phyloP scores from a whole-genome alignment of 2,113 vertebrate genomes.

The Apeltes quadracus region DNA sequence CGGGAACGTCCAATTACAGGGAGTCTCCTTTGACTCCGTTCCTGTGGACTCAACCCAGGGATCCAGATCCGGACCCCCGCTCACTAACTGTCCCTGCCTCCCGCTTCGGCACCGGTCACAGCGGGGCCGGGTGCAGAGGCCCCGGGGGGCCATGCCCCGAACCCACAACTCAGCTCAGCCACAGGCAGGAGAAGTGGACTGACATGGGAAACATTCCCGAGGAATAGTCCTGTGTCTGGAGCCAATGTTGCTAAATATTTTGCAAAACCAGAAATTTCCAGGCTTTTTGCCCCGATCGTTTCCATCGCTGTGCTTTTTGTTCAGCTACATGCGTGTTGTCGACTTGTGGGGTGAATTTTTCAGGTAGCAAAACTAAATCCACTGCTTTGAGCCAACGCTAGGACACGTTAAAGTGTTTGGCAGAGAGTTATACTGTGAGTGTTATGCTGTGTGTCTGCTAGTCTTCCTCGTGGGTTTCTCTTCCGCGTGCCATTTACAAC shows the following conservation, averaged over 20 bases:
- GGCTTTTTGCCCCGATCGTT: background rate
- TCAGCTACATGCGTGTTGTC: conserved; percentile 48
- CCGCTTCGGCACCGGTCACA: conserved; percentile 58
- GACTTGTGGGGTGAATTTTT: conserved; percentile 47
- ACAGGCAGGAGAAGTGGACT: conserved; percentile 50
- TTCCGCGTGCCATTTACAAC: conserved; percentile 2
- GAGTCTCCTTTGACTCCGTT: conserved; percentile 61
- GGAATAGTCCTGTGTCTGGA: conserved; percentile 47
- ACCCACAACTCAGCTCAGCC: conserved; percentile 60
- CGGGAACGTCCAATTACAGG: conserved; percentile 67
- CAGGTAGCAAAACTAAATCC: conserved; percentile 35
- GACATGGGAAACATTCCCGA: conserved; percentile 69
- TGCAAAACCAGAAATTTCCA: conserved; percentile 66
- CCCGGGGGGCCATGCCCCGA: conserved; percentile 52
- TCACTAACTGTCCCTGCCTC: conserved; percentile 46
- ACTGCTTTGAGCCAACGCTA: conserved; percentile 19
- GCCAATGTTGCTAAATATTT: conserved; percentile 73
- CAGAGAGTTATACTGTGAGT: no score
- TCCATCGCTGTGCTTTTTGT: conserved; percentile 35
- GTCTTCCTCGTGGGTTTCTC: conserved; percentile 29
- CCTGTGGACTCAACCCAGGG: conserved; percentile 31
- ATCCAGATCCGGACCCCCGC: conserved; percentile 26
- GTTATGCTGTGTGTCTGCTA: no score
- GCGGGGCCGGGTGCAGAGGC: conserved; percentile 35
- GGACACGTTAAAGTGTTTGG: conserved; percentile 37